Base-by-base conservation (phyloP, 2,797 vertebrate genomes). In the Sebastolobus altivelis region DNA sequence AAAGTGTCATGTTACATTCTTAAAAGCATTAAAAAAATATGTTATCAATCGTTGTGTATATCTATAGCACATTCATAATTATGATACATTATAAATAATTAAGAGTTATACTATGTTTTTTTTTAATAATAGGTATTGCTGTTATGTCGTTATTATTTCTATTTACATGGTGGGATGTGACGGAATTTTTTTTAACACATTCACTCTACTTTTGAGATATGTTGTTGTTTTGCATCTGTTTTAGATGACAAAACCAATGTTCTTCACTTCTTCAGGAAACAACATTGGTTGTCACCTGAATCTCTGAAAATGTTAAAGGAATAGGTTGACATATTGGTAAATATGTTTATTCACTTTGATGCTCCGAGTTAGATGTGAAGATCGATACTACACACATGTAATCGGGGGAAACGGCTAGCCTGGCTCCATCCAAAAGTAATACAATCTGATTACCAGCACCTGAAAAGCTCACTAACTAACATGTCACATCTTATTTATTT, bases 31-130 rank as follows among this genome's bases (percentile, higher is more conserved):
- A 29, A 3, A 43, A 56, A 7, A 29, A 54, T 20, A 18, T 52
- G 6, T 10, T n/a, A 58, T 72, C 14, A 58, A 22, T 65, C 8
- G 33, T 43, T 49, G 33, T 16, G 2, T 55, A 20, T 40, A 16
- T 56, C 2, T 35, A 25, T 29, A 54, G n/a, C 43, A 65, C 63
- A 75, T 82, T 70, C 7, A 75, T 35, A 18, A 49, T 49, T 4
- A 25, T 69, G 40, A 74, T 11, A 18, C 18, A 35, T 59, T 49
- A 37, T 10, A 11, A n/a, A 55, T 54, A 12, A 52, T 31, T 27
- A 22, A 18, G 22, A 31, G 22, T 59, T 71, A 35, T 56, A 54
- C n/a, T 54, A 54, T 54, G 20, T 54, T n/a, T 22, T 49, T 18
- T 38, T 35, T 35, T 20, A 49, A n/a, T 66, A 71, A n/a, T 46